Evolutionary conservation across 2,113 vertebrate species (phyloP), one percentile per base, ranked within the genome.

Genomic region (Phrynocephalus versicolor): DNA sequence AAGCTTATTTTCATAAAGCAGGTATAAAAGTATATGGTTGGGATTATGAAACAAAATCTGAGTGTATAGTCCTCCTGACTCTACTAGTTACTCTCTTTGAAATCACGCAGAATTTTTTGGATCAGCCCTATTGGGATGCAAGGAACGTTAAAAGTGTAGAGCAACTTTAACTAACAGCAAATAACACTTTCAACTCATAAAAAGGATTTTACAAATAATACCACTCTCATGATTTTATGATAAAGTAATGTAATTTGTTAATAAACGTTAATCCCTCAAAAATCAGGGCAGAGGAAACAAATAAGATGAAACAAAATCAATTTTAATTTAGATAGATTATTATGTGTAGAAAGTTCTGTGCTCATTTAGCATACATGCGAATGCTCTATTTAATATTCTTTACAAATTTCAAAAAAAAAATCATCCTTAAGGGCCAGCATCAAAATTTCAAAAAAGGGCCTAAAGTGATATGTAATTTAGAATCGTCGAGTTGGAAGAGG

Each of bases 1-100:
- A 55, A 84, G 71, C 84, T 82, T 45, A 67, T 37, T 91, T 72
- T 88, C 79, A 83, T 82, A 75, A 92, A 84, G 51, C 16, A n/a
- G 69, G 10, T 51, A 5, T 51, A 51, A 51, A 51, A 51, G 10
- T 51, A 10, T 10, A 51, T 51, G 13, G 7, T 76, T 51, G 23
- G 39, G 25, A 16, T 35, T 58, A 37, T 16, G 51, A 30, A 27
- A 35, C n/a, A 13, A 65, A 45, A 25, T 23, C 65, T 35, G n/a
- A 27, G 1, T 65, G 39, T 25, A 58, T 19, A 35, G 7, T 27
- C 35, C 2, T 73, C 37, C 35, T 64, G 27, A 45, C 62, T n/a
- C 37, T 75, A 81, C 21, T 39, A 51, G 10, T 51, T 25, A 37
- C 10, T 27, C 71, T 74, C 15, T n/a, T 2, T 64, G 58, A 33